Percentiles rank a stretch among this genome's conserved stretches.
Conservation (phyloP, 2,888 invertebrate genomes). For the Andrena camellia region DNA sequence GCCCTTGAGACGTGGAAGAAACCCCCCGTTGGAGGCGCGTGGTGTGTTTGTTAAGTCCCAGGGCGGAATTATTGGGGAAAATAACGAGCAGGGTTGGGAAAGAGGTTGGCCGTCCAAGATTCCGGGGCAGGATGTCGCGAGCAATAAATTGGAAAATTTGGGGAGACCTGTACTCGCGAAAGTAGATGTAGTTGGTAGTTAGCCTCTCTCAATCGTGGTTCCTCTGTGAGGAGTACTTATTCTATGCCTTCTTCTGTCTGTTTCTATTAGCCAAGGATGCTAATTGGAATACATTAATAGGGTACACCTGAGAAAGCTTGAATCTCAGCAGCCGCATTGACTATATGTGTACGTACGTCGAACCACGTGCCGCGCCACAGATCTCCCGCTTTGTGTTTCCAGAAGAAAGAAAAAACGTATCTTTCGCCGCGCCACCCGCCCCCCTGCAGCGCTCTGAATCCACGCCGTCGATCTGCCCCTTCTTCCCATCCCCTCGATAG, state of each 20-base stretch:
- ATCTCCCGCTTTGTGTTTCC: conserved; percentile 44
- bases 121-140: background rate
- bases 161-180: background rate
- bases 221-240: too few species aligned
- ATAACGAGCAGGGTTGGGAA: background rate
- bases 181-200: background rate
- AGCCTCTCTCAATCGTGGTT: too few species aligned
- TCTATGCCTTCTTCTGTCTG: too few species aligned
- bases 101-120: background rate
- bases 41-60: background rate
- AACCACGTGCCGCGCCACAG: conserved; percentile 11
- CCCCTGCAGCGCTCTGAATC: background rate
- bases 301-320: background rate
- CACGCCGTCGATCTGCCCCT: conserved; percentile 33
- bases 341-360: background rate
- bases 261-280: too few species aligned
- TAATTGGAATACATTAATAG: too few species aligned
- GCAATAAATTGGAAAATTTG: background rate
- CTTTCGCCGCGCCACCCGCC: conserved; percentile 11
- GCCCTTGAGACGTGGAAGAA: background rate
- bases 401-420: conserved; percentile 49
- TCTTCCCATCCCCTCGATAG: conserved; percentile 69
- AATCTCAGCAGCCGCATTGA: background rate
- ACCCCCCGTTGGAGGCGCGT: background rate
- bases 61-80: background rate